Evolutionary conservation across 2,113 vertebrate genomes (phyloP).

Genomic region (Ptilorrhoa leucosticta): DNA sequence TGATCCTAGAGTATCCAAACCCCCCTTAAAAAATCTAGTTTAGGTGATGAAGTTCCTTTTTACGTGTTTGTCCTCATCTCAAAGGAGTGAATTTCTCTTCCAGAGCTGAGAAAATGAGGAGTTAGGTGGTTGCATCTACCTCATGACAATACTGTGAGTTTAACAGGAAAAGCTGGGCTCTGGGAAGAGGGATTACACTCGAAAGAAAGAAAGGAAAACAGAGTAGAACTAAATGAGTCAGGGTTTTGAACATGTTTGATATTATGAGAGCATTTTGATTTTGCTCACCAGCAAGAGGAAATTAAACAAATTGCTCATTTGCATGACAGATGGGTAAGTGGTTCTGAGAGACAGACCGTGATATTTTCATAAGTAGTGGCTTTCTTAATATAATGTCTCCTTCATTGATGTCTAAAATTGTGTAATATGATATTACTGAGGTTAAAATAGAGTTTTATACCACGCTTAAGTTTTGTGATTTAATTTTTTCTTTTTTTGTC

Average conservation of each 20-base stretch:
- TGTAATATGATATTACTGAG: background rate
- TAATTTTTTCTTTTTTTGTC: background rate
- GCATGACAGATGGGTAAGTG: background rate
- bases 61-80: background rate
- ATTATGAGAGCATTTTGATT: background rate
- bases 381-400: background rate
- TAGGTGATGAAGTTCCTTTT: background rate
- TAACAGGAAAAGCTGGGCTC: background rate
- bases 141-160: background rate
- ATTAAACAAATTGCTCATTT: background rate
- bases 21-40: background rate
- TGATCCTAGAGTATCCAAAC: background rate
- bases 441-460: background rate
- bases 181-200: background rate
- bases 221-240: background rate
- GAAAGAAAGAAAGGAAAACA: background rate
- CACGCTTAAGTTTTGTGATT: background rate
- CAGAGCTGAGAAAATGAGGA: background rate
- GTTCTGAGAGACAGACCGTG: background rate
- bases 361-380: background rate
- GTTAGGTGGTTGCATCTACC: too few relatives aligned
- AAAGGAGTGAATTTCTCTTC: background rate
- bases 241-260: background rate
- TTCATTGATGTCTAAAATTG: background rate
- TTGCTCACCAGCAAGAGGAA: background rate